Evolutionary conservation across 2,797 vertebrate species (phyloP).

Genomic region (Eulemur coronatus): DNA sequence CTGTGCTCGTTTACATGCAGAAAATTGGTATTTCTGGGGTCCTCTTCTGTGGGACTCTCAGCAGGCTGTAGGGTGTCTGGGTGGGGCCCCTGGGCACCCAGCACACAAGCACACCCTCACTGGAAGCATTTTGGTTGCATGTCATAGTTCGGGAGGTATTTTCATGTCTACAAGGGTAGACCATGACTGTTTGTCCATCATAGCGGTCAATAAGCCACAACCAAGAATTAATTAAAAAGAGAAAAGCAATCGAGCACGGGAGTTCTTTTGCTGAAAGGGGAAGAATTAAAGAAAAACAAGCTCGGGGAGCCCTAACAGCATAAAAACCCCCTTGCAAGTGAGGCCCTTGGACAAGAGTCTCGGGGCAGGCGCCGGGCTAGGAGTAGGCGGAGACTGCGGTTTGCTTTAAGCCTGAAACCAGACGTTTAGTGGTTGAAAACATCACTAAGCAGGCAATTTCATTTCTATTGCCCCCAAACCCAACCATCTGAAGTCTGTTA

Average conservation of each 20-base stretch:
- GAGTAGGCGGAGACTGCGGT: neutral
- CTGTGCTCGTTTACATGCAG: neutral
- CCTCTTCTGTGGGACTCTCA: accelerated
- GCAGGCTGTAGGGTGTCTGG: accelerated
- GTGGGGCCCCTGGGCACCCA: too few species aligned
- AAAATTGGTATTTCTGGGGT: neutral
- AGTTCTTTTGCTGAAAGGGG: neutral
- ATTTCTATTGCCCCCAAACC: conserved; percentile 17
- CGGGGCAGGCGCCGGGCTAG: neutral
- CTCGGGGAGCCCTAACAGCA: neutral
- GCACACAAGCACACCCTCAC: accelerated
- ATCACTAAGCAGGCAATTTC: conserved; percentile 55
- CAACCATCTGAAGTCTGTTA: conserved; percentile 53
- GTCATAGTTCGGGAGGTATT: accelerated
- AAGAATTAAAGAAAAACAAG: neutral
- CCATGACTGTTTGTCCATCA: neutral
- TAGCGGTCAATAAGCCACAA: too few species aligned
- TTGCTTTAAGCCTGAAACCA: conserved; percentile 35
- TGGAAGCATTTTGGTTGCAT: accelerated
- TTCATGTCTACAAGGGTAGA: accelerated
- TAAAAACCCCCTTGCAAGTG: accelerated
- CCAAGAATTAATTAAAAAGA: neutral
- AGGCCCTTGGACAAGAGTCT: neutral
- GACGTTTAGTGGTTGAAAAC: conserved; percentile 10
- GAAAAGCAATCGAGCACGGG: neutral